Percentiles rank a stretch among this genome's conserved stretches.
Conservation (phyloP, 2,888 invertebrate species). For the Meiosimyza decipiens region DNA sequence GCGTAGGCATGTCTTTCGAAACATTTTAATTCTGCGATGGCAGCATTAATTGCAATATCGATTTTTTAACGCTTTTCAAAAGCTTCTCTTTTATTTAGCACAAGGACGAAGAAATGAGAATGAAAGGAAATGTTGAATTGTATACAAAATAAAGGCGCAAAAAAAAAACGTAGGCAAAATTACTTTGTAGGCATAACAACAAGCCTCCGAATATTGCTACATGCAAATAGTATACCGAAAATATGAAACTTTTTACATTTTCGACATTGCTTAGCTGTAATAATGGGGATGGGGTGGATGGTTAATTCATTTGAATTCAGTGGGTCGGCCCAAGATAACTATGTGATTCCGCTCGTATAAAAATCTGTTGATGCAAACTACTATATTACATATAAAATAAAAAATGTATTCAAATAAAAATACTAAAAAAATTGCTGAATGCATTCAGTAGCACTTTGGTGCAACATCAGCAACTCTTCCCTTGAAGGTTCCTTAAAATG, state of each 20-base stretch:
- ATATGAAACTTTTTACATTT: slow-evolving; percentile 26
- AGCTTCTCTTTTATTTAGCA: slow-evolving; percentile 40
- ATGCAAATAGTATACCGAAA: background rate
- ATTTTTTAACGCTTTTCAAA: slow-evolving; percentile 47
- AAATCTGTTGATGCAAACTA: slow-evolving; percentile 6
- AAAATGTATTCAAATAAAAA: slow-evolving; percentile 24
- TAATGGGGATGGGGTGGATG: background rate
- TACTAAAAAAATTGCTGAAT: slow-evolving; percentile 5
- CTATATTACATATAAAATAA: background rate
- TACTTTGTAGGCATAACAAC: slow-evolving; percentile 20
- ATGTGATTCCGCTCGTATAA: background rate
- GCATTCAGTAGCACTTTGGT: background rate
- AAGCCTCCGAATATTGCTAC: background rate
- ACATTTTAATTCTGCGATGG: slow-evolving; percentile 23
- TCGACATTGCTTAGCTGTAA: slow-evolving; percentile 9
- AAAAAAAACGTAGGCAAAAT: slow-evolving; percentile 6
- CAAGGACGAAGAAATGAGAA: slow-evolving; percentile 40
- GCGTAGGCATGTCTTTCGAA: background rate
- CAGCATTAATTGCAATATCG: slow-evolving; percentile 60
- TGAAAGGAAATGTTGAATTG: slow-evolving; percentile 36
- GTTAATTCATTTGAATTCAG: background rate
- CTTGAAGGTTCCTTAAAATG: background rate
- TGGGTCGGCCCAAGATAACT: slow-evolving; percentile 2
- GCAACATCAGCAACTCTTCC: slow-evolving; percentile 3
- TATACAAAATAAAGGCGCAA: slow-evolving; percentile 3